phyloP scores from a whole-genome alignment of 2,888 invertebrate genomes.

The Sicus ferrugineus region DNA sequence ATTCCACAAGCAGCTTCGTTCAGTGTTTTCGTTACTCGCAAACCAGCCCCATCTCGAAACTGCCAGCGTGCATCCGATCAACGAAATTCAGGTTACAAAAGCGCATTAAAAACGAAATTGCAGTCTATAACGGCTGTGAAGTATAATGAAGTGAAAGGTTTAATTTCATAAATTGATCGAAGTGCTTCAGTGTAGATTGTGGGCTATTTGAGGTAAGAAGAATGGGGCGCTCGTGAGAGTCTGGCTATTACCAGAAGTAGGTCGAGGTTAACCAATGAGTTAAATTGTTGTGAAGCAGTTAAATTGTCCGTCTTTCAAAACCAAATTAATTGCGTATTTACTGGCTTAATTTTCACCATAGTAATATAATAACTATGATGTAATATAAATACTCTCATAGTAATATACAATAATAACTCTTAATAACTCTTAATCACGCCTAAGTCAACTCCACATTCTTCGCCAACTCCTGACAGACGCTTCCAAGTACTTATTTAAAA shows the following conservation, averaged over 20 bases:
- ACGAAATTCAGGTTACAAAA: background rate
- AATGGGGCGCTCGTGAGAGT: background rate
- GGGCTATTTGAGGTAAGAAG: background rate
- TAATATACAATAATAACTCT: no score
- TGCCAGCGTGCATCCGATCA: conserved; percentile 3
- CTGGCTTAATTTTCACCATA: no score
- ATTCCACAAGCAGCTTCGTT: conserved; percentile 4
- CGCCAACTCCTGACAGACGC: no score
- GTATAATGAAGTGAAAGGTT: background rate
- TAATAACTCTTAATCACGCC: no score
- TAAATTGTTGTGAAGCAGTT: background rate
- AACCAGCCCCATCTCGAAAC: conserved; percentile 6
- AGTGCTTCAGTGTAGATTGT: background rate
- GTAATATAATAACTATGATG: no score
- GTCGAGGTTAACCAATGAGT: background rate
- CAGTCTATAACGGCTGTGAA: background rate
- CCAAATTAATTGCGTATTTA: background rate
- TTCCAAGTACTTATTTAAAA: no score
- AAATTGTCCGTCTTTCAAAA: background rate
- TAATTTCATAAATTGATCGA: background rate
- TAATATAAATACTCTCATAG: no score
- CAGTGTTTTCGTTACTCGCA: background rate
- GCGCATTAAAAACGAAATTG: background rate
- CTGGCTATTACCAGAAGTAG: background rate
- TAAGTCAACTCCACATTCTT: no score